These are phyloP conservation scores for Periplaneta americana DNA, from an alignment of 1,140 invertebrate species.

Conservation along the genomic window DNA sequence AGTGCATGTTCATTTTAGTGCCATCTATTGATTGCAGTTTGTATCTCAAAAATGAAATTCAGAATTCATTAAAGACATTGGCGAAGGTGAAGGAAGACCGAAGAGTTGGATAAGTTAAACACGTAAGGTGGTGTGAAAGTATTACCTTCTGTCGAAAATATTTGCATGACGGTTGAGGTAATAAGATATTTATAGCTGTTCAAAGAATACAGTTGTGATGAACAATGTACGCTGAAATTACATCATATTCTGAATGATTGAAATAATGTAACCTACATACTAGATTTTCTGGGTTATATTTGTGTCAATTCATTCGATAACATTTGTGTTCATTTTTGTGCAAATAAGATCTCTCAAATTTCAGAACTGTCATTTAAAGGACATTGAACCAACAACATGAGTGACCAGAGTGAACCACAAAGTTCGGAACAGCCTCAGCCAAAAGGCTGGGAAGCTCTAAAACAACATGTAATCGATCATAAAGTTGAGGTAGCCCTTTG, in stretches of 20 bases:
- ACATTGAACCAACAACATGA: not conserved
- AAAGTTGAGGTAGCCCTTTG: slow-evolving; percentile 82
- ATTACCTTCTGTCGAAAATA: not conserved
- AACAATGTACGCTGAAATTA: not conserved
- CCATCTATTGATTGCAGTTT: not conserved
- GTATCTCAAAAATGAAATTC: not conserved
- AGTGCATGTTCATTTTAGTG: not conserved
- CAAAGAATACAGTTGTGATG: not conserved
- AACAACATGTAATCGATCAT: slow-evolving; percentile 67
- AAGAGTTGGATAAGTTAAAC: not conserved
- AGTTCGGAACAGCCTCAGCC: slow-evolving; percentile 7
- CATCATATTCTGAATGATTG: not conserved
- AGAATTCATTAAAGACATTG: not conserved
- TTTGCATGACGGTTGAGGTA: not conserved
- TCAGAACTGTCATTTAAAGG: not conserved
- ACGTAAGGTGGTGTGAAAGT: not conserved
- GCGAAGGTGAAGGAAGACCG: not conserved
- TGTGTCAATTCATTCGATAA: not conserved
- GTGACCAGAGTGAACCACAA: not conserved
- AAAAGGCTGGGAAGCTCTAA: slow-evolving; percentile 54
- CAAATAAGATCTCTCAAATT: not conserved
- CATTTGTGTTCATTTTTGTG: not conserved
- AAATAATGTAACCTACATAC: not conserved
- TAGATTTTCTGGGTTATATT: not conserved
- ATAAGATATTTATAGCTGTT: not conserved